Evolutionary conservation across 2,888 invertebrate species (phyloP).

Genomic region (Dynastes tityus): DNA sequence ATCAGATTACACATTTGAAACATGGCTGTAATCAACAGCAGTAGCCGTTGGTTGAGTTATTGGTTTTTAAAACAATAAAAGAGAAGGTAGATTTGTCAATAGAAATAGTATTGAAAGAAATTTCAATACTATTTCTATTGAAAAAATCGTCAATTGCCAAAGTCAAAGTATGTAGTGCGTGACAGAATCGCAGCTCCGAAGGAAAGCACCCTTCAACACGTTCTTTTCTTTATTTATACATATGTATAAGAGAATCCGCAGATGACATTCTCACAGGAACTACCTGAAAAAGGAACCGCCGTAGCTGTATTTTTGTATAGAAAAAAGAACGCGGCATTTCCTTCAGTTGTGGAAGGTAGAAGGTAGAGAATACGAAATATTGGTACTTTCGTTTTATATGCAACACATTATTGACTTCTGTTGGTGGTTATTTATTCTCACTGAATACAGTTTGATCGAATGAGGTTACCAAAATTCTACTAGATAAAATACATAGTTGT

Average conservation of each 20-base stretch:
- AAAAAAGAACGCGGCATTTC: background rate
- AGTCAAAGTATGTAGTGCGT: background rate
- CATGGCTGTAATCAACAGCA: no score
- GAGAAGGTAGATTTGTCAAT: no score
- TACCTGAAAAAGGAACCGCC: background rate
- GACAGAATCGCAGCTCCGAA: background rate
- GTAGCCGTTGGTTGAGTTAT: no score
- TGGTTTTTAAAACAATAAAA: no score
- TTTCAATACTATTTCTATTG: background rate
- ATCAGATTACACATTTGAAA: no score
- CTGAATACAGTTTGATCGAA: background rate
- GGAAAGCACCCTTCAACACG: constrained; percentile 11
- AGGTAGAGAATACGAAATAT: background rate
- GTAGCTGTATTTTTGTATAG: background rate
- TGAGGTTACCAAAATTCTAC: background rate
- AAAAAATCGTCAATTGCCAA: background rate
- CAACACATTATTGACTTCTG: background rate
- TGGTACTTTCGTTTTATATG: background rate
- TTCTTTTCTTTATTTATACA: background rate
- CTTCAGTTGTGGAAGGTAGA: background rate
- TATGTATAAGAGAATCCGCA: background rate
- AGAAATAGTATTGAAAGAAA: background rate
- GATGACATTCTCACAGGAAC: background rate
- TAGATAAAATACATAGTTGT: background rate
- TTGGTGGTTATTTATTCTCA: background rate